Conservation (phyloP, 2,113 vertebrate genomes). For the Chlorodrepanis virens region DNA sequence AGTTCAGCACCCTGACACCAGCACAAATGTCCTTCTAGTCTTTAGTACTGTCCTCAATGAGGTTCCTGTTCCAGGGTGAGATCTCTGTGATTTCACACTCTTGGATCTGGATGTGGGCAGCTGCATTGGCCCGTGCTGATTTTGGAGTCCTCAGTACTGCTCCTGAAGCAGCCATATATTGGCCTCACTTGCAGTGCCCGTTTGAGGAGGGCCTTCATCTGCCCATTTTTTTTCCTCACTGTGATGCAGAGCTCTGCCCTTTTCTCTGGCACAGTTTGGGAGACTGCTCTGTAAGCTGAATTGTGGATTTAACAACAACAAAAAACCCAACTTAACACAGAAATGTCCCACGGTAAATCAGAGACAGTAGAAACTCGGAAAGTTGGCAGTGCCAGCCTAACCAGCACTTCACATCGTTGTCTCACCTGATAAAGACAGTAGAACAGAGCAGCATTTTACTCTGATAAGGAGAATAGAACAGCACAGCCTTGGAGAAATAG, state of each 20-base stretch:
- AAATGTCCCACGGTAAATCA: background rate
- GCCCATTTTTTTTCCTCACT: background rate
- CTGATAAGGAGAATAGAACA: background rate
- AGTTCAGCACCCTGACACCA: background rate
- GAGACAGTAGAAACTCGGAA: background rate
- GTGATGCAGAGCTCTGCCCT: background rate
- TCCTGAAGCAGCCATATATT: background rate
- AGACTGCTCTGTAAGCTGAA: background rate
- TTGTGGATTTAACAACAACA: background rate
- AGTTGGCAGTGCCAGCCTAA: background rate
- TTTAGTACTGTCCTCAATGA: background rate
- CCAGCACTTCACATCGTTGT: background rate
- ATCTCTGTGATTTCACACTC: background rate
- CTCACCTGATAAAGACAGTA: background rate
- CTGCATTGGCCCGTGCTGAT: background rate
- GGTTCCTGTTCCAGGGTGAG: background rate
- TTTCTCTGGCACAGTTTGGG: background rate
- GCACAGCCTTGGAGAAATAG: background rate
- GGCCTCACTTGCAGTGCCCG: background rate
- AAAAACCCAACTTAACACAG: background rate
- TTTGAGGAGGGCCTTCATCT: background rate
- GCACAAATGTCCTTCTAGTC: background rate
- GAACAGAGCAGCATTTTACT: background rate
- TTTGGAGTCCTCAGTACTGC: background rate
- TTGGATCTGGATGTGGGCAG: background rate